Base-by-base conservation (phyloP, 2,797 vertebrate genomes). In the Luscinia luscinia region DNA sequence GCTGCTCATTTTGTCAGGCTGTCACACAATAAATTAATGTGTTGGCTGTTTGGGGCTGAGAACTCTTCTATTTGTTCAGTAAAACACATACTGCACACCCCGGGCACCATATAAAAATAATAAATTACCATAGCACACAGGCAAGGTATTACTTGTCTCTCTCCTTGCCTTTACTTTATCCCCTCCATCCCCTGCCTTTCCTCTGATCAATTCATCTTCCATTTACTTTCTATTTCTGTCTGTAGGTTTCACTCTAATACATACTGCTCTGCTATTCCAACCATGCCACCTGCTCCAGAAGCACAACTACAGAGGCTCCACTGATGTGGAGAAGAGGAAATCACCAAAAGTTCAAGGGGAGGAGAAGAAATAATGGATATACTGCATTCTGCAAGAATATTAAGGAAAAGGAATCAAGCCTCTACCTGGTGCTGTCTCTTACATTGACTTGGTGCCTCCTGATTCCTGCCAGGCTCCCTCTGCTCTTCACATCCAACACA, bases 391-490 rank as follows among this genome's bases (percentile, higher is more conserved):
- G 24, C 41, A 67, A 86, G 28, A 9, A 22, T 72, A 66, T 57
- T 7, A 75, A 18, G 40, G 73, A 24, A 87, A 93, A 46, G 67
- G 61, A 80, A 89, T 32, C 15, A 22, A 55, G 30, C n/a, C 89
- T 95, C 89, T 98, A 98, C 98, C 97, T 98, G 97, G 66, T 77
- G 87, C 30, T 67, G 97, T 68, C 93, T 95, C 91, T 90, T 69
- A 58, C 0, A 38, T 58, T 82, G 95, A 75, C 95, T 66, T 19
- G 86, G 89, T 4, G 20, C 40, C 90, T 79, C 21, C 89, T 4
- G 17, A 84, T 55, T 87, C 57, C 91, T 51, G 55, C 62, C 46
- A 30, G 74, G 36, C 74, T 61, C 40, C 22, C 73, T 84, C 63
- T 70, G 40, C 83, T 89, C 77, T 66, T 75, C 81, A 87, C 84